phyloP scores from a whole-genome alignment of 2,888 invertebrate genomes.

The Opisthograptis luteolata region DNA sequence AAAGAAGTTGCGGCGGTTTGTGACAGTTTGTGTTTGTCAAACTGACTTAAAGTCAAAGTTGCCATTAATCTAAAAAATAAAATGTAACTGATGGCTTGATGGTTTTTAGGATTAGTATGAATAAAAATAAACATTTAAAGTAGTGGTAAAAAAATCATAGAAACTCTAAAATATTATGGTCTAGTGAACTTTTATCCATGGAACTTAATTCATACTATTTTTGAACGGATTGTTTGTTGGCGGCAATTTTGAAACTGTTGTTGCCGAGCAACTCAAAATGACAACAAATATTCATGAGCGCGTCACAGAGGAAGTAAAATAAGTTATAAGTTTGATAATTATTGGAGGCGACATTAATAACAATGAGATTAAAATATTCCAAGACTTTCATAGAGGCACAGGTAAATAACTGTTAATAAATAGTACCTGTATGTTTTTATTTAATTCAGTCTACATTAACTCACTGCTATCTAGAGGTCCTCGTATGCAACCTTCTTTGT shows the following conservation, averaged over 20 bases:
- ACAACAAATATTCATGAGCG: too few relatives aligned
- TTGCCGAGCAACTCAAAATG: constrained; percentile 46
- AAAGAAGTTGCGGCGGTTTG: constrained; percentile 68
- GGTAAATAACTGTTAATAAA: constrained; percentile 70
- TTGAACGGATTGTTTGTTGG: background rate
- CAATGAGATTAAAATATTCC: constrained; percentile 93
- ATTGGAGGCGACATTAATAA: background rate
- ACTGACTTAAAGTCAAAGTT: constrained; percentile 36
- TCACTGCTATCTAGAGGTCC: too few relatives aligned
- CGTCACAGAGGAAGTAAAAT: too few relatives aligned
- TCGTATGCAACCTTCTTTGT: too few relatives aligned
- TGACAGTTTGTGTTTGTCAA: constrained; percentile 35
- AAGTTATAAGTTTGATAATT: constrained; percentile 2
- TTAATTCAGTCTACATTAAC: too few relatives aligned
- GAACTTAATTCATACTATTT: too few relatives aligned
- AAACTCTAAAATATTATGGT: too few relatives aligned
- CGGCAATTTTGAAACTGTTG: constrained; percentile 29
- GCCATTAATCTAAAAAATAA: constrained; percentile 19
- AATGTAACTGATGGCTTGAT: background rate
- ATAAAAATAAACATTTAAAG: too few relatives aligned
- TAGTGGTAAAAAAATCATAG: too few relatives aligned
- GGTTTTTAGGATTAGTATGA: background rate
- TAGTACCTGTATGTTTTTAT: background rate
- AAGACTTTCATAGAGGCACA: constrained; percentile 90
- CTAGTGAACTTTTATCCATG: too few relatives aligned